Conservation (phyloP, 2,113 vertebrate genomes). For the Alosa alosa region DNA sequence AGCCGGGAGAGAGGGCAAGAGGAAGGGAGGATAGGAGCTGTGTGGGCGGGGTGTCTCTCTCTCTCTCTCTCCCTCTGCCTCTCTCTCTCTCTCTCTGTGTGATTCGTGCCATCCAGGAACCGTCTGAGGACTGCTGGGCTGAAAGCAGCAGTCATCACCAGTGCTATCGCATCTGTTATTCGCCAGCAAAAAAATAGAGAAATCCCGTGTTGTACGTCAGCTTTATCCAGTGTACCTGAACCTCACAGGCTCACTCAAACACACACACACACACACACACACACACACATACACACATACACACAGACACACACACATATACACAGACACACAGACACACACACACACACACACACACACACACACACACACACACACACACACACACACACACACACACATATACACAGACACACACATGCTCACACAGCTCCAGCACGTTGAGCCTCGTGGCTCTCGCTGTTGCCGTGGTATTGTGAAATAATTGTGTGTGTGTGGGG, state of each 20-base stretch:
- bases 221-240: background rate
- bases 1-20: slow-evolving; percentile 11
- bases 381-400: background rate
- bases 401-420: background rate
- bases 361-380: background rate
- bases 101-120: slow-evolving; percentile 45
- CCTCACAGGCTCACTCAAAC: background rate
- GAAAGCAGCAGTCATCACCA: slow-evolving; percentile 34
- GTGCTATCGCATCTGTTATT: slow-evolving; percentile 30
- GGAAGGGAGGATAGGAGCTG: no score
- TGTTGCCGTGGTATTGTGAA: background rate
- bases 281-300: background rate
- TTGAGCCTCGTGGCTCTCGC: background rate
- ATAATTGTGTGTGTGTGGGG: no score
- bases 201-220: no score
- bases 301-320: background rate
- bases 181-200: no score
- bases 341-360: background rate
- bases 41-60: no score
- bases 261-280: background rate
- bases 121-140: slow-evolving; percentile 10
- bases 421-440: background rate
- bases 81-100: slow-evolving; percentile 3
- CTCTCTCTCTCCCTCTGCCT: background rate
- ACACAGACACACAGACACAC: background rate